Evolutionary conservation across 2,888 invertebrate species (phyloP).

Genomic region (Podabrus alpinus): DNA sequence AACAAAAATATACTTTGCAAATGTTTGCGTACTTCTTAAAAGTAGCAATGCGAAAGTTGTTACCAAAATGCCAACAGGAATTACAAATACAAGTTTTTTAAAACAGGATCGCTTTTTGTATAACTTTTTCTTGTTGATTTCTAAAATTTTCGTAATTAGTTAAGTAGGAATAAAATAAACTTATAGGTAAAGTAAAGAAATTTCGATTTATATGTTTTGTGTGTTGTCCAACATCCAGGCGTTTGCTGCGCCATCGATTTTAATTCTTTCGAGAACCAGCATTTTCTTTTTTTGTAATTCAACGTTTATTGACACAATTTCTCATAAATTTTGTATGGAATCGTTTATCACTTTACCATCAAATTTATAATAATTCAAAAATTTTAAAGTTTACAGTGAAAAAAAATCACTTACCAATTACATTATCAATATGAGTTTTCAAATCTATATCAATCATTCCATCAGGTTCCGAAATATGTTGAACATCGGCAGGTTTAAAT

Average conservation of each 20-base stretch:
- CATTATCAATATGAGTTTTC: background rate
- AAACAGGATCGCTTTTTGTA: background rate
- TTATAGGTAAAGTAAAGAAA: background rate
- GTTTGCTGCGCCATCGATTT: background rate
- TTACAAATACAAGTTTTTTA: background rate
- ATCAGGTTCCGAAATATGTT: conserved; percentile 11
- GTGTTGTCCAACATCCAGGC: background rate
- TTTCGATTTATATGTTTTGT: background rate
- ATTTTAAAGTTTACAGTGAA: background rate
- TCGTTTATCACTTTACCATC: too few relatives aligned
- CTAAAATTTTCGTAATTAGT: background rate
- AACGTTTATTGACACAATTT: too few relatives aligned
- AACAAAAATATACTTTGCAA: background rate
- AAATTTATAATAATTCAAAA: too few relatives aligned
- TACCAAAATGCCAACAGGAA: background rate
- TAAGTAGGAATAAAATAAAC: background rate
- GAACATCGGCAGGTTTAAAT: background rate
- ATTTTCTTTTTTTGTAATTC: background rate
- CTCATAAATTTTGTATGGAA: too few relatives aligned
- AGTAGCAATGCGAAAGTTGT: background rate
- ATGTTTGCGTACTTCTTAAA: background rate
- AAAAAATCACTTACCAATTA: background rate
- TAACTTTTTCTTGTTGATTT: background rate
- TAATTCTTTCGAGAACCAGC: background rate
- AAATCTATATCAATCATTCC: conserved; percentile 18